Base-by-base conservation (phyloP, 1,140 invertebrate species). In the Drosophila sucinea region DNA sequence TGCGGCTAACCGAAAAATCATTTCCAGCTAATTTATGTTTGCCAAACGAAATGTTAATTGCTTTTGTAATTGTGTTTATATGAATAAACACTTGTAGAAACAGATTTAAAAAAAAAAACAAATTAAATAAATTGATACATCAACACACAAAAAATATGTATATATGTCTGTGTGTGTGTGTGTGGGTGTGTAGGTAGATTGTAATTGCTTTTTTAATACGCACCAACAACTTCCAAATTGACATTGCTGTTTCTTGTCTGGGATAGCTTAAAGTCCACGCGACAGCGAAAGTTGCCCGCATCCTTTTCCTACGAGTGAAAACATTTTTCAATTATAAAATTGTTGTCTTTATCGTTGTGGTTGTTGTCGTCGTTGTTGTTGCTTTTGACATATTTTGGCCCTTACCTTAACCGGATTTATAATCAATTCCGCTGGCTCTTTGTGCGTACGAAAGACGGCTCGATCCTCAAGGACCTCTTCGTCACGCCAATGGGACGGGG, bases 221-320 rank as follows among this genome's bases (percentile, higher is more conserved):
- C 92, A 97, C 97, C 96, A 79, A 97, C 96, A 81, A 97, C 95
- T 75, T 95, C 95, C 65, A 97, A 94, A 72, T 96, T 94, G 75
- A 97, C 94, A 79, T 95, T 95, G 79, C 95, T 95, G 92, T 97
- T 97, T 67, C 95, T 94, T 35, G 96, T 97, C 3, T 96, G 96
- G 33, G 96, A 96, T 65, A 95, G 94, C 63, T 95, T 94, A 89
- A 97, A 97, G 92, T 97, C 96, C 44, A 97, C 96, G 56, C 95
- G 93, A 92, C 96, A 97, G 70, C 95, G 93, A 93, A 96, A 97
- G 51, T 95, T 94, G 3, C 95, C 96, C 73, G 95, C 94, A 92
- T 97, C 96, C 40, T 93, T 93, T 60, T 95, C 93, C 79, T 94
- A 93, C 60, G 63, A 93, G 2, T 95, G 94, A 1, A 94, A 94